Conservation (phyloP, 2,888 invertebrate species). For the Gymnocheta viridis region DNA sequence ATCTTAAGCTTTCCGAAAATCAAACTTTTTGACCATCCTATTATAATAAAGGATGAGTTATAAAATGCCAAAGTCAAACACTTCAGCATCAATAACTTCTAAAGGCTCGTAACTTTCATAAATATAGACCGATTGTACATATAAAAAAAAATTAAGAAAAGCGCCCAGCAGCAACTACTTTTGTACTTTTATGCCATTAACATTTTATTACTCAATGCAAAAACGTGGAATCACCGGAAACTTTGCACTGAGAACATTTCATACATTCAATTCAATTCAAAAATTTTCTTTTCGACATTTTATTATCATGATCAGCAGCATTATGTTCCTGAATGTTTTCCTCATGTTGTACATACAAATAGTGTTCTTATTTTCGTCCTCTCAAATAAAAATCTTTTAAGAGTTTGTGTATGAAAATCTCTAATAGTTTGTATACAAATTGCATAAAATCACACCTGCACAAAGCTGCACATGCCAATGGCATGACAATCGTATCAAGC, state of each 20-base stretch:
- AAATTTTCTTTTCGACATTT: slow-evolving; percentile 47
- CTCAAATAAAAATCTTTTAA: too few species aligned
- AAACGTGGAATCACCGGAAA: neutral
- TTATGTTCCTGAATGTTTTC: slow-evolving; percentile 26
- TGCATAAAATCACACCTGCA: slow-evolving; percentile 80
- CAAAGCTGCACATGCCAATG: slow-evolving; percentile 40
- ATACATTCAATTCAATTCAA: slow-evolving; percentile 46
- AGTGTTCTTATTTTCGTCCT: neutral
- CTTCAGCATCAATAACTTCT: too few species aligned
- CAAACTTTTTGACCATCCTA: too few species aligned
- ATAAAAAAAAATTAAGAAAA: too few species aligned
- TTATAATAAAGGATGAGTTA: too few species aligned
- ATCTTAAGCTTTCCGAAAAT: too few species aligned
- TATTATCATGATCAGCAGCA: slow-evolving; percentile 41
- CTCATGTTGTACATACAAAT: slow-evolving; percentile 44
- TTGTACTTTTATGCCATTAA: neutral
- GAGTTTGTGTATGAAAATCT: neutral
- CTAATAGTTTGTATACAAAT: slow-evolving; percentile 72
- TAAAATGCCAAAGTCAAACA: too few species aligned
- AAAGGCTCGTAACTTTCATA: too few species aligned
- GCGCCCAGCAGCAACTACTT: neutral
- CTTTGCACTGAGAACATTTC: slow-evolving; percentile 1
- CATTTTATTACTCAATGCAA: neutral
- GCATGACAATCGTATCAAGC: slow-evolving; percentile 36
- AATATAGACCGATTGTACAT: too few species aligned